A percentile compares a stretch with the other conserved stretches of the same genome.
Conservation (phyloP, 2,888 invertebrate genomes). For the Silvanus unidentatus region DNA sequence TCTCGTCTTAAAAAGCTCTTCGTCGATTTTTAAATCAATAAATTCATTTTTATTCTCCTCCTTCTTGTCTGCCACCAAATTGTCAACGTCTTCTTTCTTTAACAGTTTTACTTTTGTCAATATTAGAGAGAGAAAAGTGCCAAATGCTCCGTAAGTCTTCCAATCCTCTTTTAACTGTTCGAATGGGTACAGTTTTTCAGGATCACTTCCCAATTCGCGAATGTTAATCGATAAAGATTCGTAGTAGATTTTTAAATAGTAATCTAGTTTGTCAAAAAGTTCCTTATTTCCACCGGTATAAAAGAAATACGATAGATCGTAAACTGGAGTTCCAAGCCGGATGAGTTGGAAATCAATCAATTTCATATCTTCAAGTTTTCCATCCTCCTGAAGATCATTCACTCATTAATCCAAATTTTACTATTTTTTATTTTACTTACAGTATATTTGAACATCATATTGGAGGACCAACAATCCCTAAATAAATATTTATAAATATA, state of each 20-base stretch:
- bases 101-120: too few species aligned
- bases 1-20: too few species aligned
- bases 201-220: conserved; percentile 22
- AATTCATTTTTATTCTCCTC: too few species aligned
- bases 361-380: conserved; percentile 1
- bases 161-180: conserved; percentile 12
- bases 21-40: too few species aligned
- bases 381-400: not conserved
- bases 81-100: too few species aligned
- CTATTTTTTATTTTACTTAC: conserved; percentile 13
- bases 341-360: conserved; percentile 20
- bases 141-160: conserved; percentile 9
- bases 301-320: conserved; percentile 29
- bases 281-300: conserved; percentile 26
- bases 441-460: conserved; percentile 25
- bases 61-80: not conserved
- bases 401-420: not conserved
- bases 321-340: conserved; percentile 13
- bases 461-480: conserved; percentile 33
- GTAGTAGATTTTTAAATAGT: conserved; percentile 27
- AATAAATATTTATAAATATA: conserved; percentile 22
- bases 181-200: conserved; percentile 26
- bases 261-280: conserved; percentile 23
- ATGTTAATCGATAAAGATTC: conserved; percentile 23
- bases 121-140: too few species aligned